Conservation (phyloP, 2,888 invertebrate species). For the Lithophane leautieri region DNA sequence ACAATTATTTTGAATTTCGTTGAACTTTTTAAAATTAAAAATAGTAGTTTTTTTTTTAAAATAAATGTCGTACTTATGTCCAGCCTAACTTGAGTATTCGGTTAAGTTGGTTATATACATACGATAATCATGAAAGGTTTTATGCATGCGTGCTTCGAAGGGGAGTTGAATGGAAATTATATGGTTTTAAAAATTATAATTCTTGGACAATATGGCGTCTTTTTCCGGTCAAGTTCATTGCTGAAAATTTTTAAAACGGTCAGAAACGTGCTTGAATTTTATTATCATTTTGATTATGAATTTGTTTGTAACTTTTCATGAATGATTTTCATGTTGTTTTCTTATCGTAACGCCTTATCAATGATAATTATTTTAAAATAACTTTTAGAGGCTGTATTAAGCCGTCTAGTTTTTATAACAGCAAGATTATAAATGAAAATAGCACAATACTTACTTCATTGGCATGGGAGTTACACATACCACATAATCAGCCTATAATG, state of each 20-base stretch:
- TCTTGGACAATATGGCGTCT: conserved; percentile 42
- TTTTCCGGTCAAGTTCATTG: conserved; percentile 48
- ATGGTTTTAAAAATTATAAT: conserved; percentile 60
- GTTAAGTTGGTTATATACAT: conserved; percentile 11
- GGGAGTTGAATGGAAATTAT: conserved; percentile 49
- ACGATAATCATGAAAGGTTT: conserved; percentile 38
- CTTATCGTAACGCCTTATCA: not conserved
- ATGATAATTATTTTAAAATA: not conserved
- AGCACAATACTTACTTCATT: not conserved
- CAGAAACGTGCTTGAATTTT: conserved; percentile 16
- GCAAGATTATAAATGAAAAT: not conserved
- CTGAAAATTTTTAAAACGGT: conserved; percentile 27
- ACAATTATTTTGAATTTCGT: conserved; percentile 8
- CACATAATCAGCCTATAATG: too few relatives aligned
- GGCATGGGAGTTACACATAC: too few relatives aligned
- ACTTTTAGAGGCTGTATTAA: not conserved
- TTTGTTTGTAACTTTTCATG: not conserved
- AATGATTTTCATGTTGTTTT: not conserved
- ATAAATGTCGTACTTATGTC: too few relatives aligned
- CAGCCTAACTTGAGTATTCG: too few relatives aligned
- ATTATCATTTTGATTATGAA: conserved; percentile 6
- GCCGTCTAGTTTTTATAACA: not conserved
- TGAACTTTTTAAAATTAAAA: conserved; percentile 11
- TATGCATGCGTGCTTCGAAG: conserved; percentile 48
- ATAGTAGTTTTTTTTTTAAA: too few relatives aligned